These are phyloP conservation scores for Crypturellus tataupa DNA, from an alignment of 2,797 vertebrate species.

Conservation along the genomic window DNA sequence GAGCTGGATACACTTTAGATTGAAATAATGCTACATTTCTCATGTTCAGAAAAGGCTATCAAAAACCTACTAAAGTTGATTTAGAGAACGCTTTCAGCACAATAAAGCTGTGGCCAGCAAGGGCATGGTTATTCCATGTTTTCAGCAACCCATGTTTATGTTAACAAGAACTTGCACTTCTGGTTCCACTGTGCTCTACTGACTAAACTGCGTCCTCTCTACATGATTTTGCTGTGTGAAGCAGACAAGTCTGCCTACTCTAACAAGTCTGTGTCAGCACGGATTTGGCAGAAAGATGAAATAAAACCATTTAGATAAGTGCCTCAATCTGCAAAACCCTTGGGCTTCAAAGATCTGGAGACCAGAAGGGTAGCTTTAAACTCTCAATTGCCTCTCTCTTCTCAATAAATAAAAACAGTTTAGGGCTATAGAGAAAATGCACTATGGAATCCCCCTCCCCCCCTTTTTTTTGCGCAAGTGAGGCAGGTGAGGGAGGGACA, in stretches of 20 bases:
- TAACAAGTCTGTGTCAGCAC: conserved; percentile 36
- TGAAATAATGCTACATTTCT: not conserved
- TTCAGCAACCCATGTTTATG: not conserved
- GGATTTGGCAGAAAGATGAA: conserved; percentile 48
- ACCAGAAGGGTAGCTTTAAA: not conserved
- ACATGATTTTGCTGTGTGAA: not conserved
- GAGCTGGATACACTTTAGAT: not conserved
- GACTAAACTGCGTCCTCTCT: not conserved
- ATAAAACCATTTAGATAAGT: conserved; percentile 27
- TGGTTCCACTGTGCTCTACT: not conserved
- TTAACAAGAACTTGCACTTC: conserved; percentile 29
- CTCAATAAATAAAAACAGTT: not conserved
- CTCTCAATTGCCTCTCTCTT: not conserved
- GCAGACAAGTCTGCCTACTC: conserved; percentile 48
- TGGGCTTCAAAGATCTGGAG: conserved; percentile 4
- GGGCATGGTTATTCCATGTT: not conserved
- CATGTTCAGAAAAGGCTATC: not conserved
- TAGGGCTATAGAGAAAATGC: not conserved
- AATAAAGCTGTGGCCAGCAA: not conserved
- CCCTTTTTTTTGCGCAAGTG: not conserved
- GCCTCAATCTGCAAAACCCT: conserved; percentile 25
- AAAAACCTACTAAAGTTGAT: not conserved
- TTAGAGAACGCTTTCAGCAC: not conserved
- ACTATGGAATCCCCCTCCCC: not conserved
- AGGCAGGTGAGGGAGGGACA: not conserved